Base-by-base conservation (phyloP, 2,113 vertebrate genomes). In the Pedetes capensis region DNA sequence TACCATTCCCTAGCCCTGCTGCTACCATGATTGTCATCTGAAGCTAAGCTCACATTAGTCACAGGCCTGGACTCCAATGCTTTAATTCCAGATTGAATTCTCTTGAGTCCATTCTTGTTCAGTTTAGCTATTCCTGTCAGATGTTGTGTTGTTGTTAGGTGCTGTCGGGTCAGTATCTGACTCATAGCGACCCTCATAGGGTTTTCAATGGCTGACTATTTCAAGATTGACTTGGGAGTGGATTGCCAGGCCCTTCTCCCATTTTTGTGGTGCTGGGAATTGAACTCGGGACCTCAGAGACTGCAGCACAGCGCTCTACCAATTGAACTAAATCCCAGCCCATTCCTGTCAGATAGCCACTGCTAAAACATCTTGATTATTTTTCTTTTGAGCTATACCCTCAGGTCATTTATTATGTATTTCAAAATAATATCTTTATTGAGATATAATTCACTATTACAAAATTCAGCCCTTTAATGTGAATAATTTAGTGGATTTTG, bases 371-470 rank as follows among this genome's bases (percentile, higher is more conserved):
- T 87, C 32, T 75, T 49, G 8, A 76, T 76, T 22, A 34, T 22
- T 29, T 37, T 37, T 49, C 42, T 29, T 86, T 61, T 75, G 34
- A 75, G 44, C 49, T 71, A 74, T 39, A 72, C 7, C 6, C 68
- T 42, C 32, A 34, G 17, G 9, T 64, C 61, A 61, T 85, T 92
- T n/a, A 71, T 90, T 90, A 93, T 91, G 20, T 95, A 34, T 78
- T 47, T 95, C 57, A 42, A 95, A 87, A 93, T 81, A 87, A 93
- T 81, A 92, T 53, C 51, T 87, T 95, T 83, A 69, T 76, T 78
- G 49, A 94, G 85, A 89, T 71, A 72, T 42, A 95, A 94, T 84
- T 84, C n/a, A 66, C 27, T 78, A 37, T 12, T 66, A 74, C 51
- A 89, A 68, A 71, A 94, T 72, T 85, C 27, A 59, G 11, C 34